These are phyloP conservation scores for Caenorhabditis inopinata DNA, from an alignment of 1,140 invertebrate species.

Conservation along the genomic window DNA sequence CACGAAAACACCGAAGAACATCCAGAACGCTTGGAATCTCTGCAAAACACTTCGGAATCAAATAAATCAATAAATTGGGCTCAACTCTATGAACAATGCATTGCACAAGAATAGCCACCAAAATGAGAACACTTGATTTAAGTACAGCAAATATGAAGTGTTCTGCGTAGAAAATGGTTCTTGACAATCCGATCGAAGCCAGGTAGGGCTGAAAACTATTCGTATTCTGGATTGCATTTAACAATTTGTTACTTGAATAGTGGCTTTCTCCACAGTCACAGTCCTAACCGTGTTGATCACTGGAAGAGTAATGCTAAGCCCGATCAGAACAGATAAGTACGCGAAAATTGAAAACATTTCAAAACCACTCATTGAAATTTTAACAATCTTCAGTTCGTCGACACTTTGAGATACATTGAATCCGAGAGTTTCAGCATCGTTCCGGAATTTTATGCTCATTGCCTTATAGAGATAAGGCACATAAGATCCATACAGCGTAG, in stretches of 20 bases:
- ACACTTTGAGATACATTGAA: not conserved
- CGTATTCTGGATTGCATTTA: not conserved
- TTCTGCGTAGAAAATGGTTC: not conserved
- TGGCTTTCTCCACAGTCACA: not conserved
- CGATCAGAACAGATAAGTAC: not conserved
- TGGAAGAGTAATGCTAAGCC: not conserved
- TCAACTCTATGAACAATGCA: too few relatives aligned
- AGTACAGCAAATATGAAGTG: not conserved
- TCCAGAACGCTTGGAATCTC: too few relatives aligned
- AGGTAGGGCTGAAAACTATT: not conserved
- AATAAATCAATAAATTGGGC: too few relatives aligned
- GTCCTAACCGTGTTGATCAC: not conserved
- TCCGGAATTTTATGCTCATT: not conserved
- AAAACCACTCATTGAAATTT: not conserved
- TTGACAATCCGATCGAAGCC: not conserved
- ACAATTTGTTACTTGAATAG: not conserved
- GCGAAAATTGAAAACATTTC: not conserved
- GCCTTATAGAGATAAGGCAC: not conserved
- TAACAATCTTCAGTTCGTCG: not conserved
- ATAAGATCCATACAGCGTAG: not conserved
- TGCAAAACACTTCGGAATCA: too few relatives aligned
- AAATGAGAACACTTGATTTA: not conserved
- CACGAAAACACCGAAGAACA: not conserved
- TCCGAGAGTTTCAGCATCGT: not conserved
- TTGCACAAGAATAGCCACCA: not conserved